Evolutionary conservation across 1,140 invertebrate species (phyloP).

Genomic region (Vanessa tameamea): DNA sequence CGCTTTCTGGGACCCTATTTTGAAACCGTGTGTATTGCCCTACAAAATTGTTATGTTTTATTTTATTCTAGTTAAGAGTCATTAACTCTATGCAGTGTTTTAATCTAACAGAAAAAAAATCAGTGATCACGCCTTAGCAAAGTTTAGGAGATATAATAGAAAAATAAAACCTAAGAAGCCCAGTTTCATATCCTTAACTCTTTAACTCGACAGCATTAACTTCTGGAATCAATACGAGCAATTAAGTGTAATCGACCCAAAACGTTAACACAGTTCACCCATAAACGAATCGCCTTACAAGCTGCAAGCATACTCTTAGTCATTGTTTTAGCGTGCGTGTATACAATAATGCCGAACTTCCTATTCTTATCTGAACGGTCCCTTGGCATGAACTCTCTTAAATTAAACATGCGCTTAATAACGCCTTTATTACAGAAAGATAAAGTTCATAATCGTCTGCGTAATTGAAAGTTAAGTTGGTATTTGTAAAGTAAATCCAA

Average conservation of each 20-base stretch:
- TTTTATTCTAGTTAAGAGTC: no score
- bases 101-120: no score
- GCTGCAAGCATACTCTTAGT: neutral
- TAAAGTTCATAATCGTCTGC: neutral
- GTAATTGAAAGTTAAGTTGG: neutral
- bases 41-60: no score
- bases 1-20: no score
- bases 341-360: conserved; percentile 14
- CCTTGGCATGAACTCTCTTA: conserved; percentile 16
- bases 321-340: conserved; percentile 11
- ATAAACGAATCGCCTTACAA: conserved; percentile 15
- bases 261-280: neutral
- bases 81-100: no score
- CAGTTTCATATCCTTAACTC: no score
- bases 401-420: neutral
- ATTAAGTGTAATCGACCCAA: neutral
- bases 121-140: no score
- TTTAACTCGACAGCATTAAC: no score
- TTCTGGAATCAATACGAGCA: no score
- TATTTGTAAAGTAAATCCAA: conserved; percentile 10
- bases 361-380: conserved; percentile 22
- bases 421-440: neutral
- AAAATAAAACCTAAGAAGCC: no score
- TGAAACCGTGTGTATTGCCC: no score
- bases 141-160: no score